phyloP scores from a whole-genome alignment of 2,888 invertebrate genomes.

The Polydrusus tereticollis region DNA sequence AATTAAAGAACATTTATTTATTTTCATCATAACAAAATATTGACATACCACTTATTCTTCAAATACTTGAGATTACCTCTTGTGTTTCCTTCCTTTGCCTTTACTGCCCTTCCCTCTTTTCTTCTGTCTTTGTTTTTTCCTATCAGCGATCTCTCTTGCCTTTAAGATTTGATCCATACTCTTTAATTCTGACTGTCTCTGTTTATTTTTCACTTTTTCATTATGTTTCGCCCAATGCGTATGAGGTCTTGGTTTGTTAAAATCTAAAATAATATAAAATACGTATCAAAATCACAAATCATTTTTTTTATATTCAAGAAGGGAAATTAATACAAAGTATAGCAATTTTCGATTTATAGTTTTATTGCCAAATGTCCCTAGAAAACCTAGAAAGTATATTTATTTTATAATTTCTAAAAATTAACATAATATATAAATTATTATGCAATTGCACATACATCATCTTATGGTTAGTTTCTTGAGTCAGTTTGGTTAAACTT shows the following conservation, averaged over 20 bases:
- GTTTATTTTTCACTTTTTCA: slow-evolving; percentile 76
- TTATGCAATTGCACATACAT: no score
- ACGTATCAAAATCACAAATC: no score
- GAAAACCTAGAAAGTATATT: no score
- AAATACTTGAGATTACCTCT: slow-evolving; percentile 1
- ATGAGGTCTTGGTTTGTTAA: slow-evolving; percentile 68
- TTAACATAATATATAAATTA: no score
- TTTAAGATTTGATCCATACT: slow-evolving; percentile 85
- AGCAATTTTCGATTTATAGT: no score
- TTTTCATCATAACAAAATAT: background rate
- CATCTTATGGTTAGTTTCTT: no score
- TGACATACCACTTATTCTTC: slow-evolving; percentile 16
- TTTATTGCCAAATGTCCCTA: no score
- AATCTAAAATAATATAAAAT: slow-evolving; percentile 46
- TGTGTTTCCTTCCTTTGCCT: slow-evolving; percentile 39
- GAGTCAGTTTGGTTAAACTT: no score
- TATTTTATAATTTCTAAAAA: no score
- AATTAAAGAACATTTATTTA: slow-evolving; percentile 1
- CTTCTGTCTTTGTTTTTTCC: slow-evolving; percentile 72
- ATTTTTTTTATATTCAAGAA: no score
- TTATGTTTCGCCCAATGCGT: slow-evolving; percentile 87
- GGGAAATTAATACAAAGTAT: no score
- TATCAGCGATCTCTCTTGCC: slow-evolving; percentile 75
- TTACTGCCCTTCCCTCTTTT: slow-evolving; percentile 66
- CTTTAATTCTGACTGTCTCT: slow-evolving; percentile 73